Evolutionary conservation across 1,140 invertebrate genomes (phyloP).

Genomic region (Holcopasites calliopsidis): DNA sequence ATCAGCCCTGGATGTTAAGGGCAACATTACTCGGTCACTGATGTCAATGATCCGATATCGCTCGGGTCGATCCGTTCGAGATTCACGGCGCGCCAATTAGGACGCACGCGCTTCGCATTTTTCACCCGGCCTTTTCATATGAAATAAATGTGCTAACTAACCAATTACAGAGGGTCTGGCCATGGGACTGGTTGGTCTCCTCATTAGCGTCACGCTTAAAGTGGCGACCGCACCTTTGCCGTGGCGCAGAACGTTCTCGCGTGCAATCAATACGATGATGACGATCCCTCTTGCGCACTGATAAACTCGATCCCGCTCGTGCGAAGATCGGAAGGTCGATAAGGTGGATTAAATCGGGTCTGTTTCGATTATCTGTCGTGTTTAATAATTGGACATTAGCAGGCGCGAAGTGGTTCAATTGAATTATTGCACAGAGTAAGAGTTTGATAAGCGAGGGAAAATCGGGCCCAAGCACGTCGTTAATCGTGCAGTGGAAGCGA

Average conservation of each 20-base stretch:
- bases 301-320: slow-evolving; percentile 5
- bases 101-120: slow-evolving; percentile 63
- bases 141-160: slow-evolving; percentile 65
- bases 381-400: neutral
- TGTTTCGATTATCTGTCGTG: neutral
- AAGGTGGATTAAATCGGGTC: no score
- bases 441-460: neutral
- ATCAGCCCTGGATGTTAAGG: slow-evolving; percentile 11
- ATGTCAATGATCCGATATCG: slow-evolving; percentile 58
- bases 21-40: slow-evolving; percentile 59
- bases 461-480: no score
- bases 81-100: slow-evolving; percentile 55
- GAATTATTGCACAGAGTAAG: slow-evolving; percentile 3
- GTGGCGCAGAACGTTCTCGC: neutral
- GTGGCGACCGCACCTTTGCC: slow-evolving; percentile 51
- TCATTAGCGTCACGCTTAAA: slow-evolving; percentile 61
- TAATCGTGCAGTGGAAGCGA: no score
- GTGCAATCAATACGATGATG: slow-evolving; percentile 49
- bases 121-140: slow-evolving; percentile 55
- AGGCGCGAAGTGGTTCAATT: neutral
- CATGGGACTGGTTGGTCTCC: slow-evolving; percentile 40
- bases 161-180: slow-evolving; percentile 58
- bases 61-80: slow-evolving; percentile 48
- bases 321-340: neutral
- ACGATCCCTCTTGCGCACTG: slow-evolving; percentile 30